Conservation (phyloP, 1,140 invertebrate genomes). For the Mya arenaria region DNA sequence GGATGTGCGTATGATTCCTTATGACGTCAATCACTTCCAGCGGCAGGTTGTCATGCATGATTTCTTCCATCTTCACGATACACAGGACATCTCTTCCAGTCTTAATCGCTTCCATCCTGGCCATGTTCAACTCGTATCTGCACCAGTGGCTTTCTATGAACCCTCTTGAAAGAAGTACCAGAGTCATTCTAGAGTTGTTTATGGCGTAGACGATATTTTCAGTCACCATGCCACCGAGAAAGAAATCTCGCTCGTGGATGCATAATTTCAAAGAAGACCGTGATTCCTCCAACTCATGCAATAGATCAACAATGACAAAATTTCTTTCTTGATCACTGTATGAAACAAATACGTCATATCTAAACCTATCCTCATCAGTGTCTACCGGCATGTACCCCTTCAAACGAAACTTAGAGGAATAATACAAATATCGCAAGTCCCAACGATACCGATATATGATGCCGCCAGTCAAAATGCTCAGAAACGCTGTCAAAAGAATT, state of each 20-base stretch:
- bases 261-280: conserved; percentile 49
- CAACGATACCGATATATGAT: conserved; percentile 43
- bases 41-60: conserved; percentile 37
- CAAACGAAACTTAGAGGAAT: conserved; percentile 31
- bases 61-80: conserved; percentile 59
- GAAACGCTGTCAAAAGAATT: neutral
- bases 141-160: conserved; percentile 87
- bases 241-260: conserved; percentile 65
- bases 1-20: conserved; percentile 51
- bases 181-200: conserved; percentile 84
- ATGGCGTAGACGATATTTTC: conserved; percentile 85
- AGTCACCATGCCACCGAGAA: conserved; percentile 80
- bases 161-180: conserved; percentile 85
- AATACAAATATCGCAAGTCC: conserved; percentile 52
- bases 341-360: conserved; percentile 64
- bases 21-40: conserved; percentile 50
- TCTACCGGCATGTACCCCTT: neutral
- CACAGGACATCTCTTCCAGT: conserved; percentile 60
- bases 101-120: conserved; percentile 57
- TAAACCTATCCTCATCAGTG: conserved; percentile 18
- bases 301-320: conserved; percentile 43
- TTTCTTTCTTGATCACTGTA: conserved; percentile 55
- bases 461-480: conserved; percentile 10
- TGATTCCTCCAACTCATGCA: conserved; percentile 29
- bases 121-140: conserved; percentile 84